phyloP scores from a whole-genome alignment of 2,797 vertebrate genomes.

The Fringilla coelebs region DNA sequence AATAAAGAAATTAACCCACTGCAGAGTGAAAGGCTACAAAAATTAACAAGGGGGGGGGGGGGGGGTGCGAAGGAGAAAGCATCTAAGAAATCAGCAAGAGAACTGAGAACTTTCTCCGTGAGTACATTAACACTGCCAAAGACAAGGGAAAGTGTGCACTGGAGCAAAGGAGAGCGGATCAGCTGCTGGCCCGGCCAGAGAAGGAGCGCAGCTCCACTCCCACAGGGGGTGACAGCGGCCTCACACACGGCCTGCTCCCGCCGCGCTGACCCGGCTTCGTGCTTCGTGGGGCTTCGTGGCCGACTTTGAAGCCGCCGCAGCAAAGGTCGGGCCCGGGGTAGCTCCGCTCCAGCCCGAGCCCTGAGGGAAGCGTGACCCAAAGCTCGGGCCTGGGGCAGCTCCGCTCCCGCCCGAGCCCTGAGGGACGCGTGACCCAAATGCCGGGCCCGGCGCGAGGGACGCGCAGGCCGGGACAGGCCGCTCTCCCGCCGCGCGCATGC shows the following conservation, averaged over 20 bases:
- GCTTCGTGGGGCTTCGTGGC: no score
- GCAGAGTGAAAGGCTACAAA: neutral
- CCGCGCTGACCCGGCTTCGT: no score
- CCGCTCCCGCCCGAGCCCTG: neutral
- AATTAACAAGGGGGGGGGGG: rapidly evolving
- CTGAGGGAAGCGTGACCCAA: rapidly evolving
- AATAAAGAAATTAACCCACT: neutral
- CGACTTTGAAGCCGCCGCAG: no score
- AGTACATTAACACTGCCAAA: neutral
- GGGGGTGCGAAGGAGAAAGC: rapidly evolving
- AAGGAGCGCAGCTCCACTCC: rapidly evolving
- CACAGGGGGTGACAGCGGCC: neutral
- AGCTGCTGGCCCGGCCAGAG: neutral
- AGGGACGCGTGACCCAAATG: rapidly evolving
- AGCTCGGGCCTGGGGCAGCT: rapidly evolving
- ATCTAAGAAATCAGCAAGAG: neutral
- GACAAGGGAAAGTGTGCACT: neutral
- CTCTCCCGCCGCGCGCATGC: neutral
- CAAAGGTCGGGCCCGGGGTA: rapidly evolving
- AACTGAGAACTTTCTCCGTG: no score
- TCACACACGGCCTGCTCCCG: rapidly evolving
- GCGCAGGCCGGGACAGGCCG: neutral
- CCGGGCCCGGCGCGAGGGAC: rapidly evolving
- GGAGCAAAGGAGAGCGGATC: rapidly evolving
- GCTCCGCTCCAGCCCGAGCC: rapidly evolving